Base-by-base conservation (phyloP, 1,140 invertebrate genomes). In the Brachionus rubens region DNA sequence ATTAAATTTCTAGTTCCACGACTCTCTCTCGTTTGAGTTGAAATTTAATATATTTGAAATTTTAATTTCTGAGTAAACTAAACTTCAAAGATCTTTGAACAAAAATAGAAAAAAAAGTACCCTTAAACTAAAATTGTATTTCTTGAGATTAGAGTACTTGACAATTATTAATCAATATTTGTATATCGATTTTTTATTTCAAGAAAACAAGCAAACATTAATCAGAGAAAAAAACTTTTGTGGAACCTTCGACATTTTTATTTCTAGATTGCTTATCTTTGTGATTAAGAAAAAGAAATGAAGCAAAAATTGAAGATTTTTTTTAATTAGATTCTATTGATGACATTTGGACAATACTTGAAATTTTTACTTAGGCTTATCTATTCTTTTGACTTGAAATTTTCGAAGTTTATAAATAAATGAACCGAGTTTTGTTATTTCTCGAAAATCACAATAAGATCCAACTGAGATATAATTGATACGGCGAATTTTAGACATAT, bases 271-370 rank as follows among this genome's bases (percentile, higher is more conserved):
- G 9, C n/a, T 46, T 10, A 46, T 14, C 9, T 16, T 46, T 46
- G 9, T 46, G 5, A 14, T 46, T 46, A 14, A 14, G 9, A 14
- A 46, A 46, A 14, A 14, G 28, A 16, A 36, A 36, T 62, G n/a
- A 24, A n/a, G 26, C 21, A 56, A 56, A 30, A 56, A 56, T 56
- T 19, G 5, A 10, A 56, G 28, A 7, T 62, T 62, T n/a, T 62
- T 19, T 28, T 7, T 28, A 14, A 24, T 56, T 59, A 36, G 36
- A 36, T 59, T 36, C 54, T 59, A 59, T 14, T 28, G 30, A 21
- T 33, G 54, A 59, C 54, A 59, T 59, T 59, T 59, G 54, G 54
- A 59, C 54, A 59, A 36, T 33, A 30, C 54, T 59, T 33, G 54
- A 59, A 48, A 48, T 16, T n/a, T n/a, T n/a, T n/a, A n/a, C 46